Evolutionary conservation across 2,888 invertebrate species (phyloP).

Genomic region (Tricholauxania praeusta): DNA sequence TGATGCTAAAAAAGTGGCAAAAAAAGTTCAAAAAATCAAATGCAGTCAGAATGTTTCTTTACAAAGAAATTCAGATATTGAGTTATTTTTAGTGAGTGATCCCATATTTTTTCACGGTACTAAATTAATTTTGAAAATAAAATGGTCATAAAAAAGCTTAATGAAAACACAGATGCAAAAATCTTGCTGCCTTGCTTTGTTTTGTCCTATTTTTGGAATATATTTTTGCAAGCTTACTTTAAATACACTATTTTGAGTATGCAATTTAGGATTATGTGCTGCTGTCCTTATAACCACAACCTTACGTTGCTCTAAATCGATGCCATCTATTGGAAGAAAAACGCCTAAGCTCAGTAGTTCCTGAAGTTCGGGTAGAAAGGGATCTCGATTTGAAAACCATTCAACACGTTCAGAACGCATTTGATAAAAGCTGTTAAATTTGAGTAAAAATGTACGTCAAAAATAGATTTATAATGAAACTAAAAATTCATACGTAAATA

Average conservation of each 20-base stretch:
- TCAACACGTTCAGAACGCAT: conserved; percentile 71
- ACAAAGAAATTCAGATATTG: too few relatives aligned
- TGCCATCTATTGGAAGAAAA: conserved; percentile 72
- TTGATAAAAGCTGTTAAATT: conserved; percentile 68
- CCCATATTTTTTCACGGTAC: not conserved
- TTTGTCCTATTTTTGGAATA: not conserved
- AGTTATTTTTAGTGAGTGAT: too few relatives aligned
- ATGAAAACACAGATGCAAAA: too few relatives aligned
- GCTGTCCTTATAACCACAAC: conserved; percentile 74
- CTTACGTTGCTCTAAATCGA: conserved; percentile 69
- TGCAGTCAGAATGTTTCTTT: too few relatives aligned
- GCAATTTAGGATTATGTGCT: conserved; percentile 72
- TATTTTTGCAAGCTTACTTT: conserved; percentile 66
- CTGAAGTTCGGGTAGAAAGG: conserved; percentile 70
- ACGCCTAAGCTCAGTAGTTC: conserved; percentile 73
- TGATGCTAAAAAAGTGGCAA: too few relatives aligned
- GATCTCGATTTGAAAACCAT: conserved; percentile 75
- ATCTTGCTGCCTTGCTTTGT: too few relatives aligned
- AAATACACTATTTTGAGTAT: conserved; percentile 73
- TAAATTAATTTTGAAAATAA: not conserved
- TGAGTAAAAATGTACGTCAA: not conserved
- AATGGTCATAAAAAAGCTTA: not conserved
- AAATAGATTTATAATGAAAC: too few relatives aligned
- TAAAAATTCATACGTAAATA: too few relatives aligned
- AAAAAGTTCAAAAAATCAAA: too few relatives aligned